phyloP scores from a whole-genome alignment of 2,113 vertebrate genomes.

The Oreochromis spilurus region DNA sequence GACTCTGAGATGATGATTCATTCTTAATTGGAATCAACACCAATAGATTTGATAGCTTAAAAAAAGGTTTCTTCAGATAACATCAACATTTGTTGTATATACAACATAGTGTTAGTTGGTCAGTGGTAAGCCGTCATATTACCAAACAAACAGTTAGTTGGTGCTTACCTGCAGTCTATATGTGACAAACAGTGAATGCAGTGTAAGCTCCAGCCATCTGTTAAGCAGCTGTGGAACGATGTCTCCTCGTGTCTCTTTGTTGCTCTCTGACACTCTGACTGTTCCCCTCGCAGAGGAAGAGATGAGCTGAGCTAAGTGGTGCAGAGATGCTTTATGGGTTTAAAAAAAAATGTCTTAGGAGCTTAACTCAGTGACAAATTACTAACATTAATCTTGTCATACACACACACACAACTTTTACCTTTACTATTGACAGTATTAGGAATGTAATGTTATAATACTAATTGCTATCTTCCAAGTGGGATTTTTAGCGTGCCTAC shows the following conservation, averaged over 20 bases:
- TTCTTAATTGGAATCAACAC: background rate
- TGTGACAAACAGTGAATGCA: slow-evolving; percentile 1
- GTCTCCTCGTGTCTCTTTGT: slow-evolving; percentile 28
- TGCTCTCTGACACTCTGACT: background rate
- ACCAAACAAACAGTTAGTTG: background rate
- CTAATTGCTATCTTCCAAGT: background rate
- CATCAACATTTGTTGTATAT: background rate
- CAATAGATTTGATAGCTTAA: background rate
- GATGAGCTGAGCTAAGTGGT: slow-evolving; percentile 78
- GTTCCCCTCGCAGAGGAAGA: background rate
- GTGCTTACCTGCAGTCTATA: background rate
- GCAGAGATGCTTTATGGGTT: slow-evolving; percentile 79
- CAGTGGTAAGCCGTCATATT: background rate
- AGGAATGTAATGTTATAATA: background rate
- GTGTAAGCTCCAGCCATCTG: slow-evolving; percentile 40
- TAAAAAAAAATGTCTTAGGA: slow-evolving; percentile 75
- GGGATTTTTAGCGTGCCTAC: background rate
- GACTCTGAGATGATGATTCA: background rate
- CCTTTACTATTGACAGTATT: background rate
- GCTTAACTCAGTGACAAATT: slow-evolving; percentile 78
- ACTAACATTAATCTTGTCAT: slow-evolving; percentile 46
- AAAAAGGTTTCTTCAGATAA: background rate
- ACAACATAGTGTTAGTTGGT: background rate
- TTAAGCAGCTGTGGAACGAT: slow-evolving; percentile 51
- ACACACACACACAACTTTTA: background rate